phyloP scores from a whole-genome alignment of 2,888 invertebrate genomes.

The Falcaria lacertinaria region DNA sequence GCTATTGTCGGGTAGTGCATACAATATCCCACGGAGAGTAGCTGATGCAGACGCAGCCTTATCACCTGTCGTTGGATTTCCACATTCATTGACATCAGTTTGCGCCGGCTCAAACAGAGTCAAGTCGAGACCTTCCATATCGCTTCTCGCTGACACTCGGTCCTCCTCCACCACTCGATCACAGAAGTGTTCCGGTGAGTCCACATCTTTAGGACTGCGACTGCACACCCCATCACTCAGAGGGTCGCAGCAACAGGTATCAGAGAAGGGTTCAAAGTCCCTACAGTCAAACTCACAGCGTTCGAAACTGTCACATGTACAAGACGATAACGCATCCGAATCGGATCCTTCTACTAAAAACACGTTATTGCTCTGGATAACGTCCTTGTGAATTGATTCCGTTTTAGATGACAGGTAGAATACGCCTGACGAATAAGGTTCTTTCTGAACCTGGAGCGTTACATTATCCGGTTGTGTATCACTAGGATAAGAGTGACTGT shows the following conservation, averaged over 20 bases:
- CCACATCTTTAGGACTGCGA: slow-evolving; percentile 72
- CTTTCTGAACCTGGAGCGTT: slow-evolving; percentile 63
- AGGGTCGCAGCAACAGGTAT: slow-evolving; percentile 80
- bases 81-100: slow-evolving; percentile 45
- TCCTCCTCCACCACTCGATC: slow-evolving; percentile 62
- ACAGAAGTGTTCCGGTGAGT: slow-evolving; percentile 70
- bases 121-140: slow-evolving; percentile 84
- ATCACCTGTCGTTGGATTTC: slow-evolving; percentile 28
- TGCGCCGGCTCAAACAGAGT: slow-evolving; percentile 82
- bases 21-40: slow-evolving; percentile 63
- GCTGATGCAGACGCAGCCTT: slow-evolving; percentile 38
- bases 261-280: slow-evolving; percentile 80
- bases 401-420: slow-evolving; percentile 63
- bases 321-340: slow-evolving; percentile 77
- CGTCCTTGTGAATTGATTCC: slow-evolving; percentile 46
- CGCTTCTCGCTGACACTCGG: slow-evolving; percentile 70
- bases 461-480: slow-evolving; percentile 42
- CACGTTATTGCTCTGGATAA: slow-evolving; percentile 45
- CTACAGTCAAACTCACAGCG: slow-evolving; percentile 79
- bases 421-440: slow-evolving; percentile 67
- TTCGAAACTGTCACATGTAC: slow-evolving; percentile 76
- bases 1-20: slow-evolving; percentile 50
- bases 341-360: slow-evolving; percentile 64
- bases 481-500: slow-evolving; percentile 31
- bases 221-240: slow-evolving; percentile 71